A percentile compares a stretch with the other conserved stretches of the same genome.
Conservation (phyloP, 1,140 invertebrate species). For the Magallana angulata region DNA sequence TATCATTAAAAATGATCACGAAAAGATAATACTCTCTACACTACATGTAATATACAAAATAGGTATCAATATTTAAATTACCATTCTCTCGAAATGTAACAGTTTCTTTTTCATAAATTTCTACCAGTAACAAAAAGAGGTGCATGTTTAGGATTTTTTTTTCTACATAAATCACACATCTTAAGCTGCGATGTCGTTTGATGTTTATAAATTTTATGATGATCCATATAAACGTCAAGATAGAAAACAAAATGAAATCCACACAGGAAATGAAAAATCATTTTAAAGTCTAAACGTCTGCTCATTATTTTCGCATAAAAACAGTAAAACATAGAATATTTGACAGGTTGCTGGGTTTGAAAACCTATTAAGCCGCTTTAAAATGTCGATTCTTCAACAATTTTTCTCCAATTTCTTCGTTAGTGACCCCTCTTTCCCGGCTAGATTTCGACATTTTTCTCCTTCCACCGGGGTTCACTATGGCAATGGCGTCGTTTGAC, state of each 20-base stretch:
- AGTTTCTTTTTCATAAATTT: no score
- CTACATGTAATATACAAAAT: no score
- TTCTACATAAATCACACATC: not conserved
- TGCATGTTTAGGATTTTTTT: not conserved
- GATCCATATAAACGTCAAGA: not conserved
- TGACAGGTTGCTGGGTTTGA: conserved; percentile 28
- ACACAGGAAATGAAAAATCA: conserved; percentile 1
- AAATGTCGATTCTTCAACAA: not conserved
- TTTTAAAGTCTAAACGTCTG: conserved; percentile 30
- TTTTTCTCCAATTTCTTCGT: conserved; percentile 31
- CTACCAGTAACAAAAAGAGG: no score
- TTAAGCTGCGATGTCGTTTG: not conserved
- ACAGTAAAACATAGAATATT: conserved; percentile 30
- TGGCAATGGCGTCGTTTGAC: not conserved
- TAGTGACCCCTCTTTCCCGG: not conserved
- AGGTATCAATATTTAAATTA: no score
- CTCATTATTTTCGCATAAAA: conserved; percentile 30
- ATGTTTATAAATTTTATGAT: not conserved
- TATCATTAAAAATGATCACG: no score
- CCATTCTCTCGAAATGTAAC: no score
- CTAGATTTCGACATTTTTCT: conserved; percentile 5
- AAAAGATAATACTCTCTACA: no score
- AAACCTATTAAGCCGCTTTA: conserved; percentile 24
- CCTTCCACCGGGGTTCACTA: not conserved
- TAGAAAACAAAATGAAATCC: conserved; percentile 12